These are phyloP conservation scores for Tychaedon coryphoeus DNA, from an alignment of 2,113 vertebrate species.

Conservation along the genomic window DNA sequence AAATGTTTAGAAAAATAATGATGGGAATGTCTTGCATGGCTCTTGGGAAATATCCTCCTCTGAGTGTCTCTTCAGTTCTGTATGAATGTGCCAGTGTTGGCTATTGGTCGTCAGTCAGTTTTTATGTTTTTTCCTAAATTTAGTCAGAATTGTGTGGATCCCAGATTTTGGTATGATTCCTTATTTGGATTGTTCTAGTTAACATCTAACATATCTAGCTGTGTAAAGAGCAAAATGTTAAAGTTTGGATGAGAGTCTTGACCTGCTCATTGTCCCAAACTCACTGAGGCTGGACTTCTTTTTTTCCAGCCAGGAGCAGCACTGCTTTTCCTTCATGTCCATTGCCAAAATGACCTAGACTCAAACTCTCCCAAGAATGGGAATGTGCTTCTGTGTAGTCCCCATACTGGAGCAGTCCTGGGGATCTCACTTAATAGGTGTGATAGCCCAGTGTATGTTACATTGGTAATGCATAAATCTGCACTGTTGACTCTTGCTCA, in stretches of 20 bases:
- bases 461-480: background rate
- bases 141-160: background rate
- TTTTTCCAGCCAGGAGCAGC: background rate
- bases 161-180: background rate
- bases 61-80: background rate
- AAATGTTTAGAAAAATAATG: background rate
- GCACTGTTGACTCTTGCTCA: background rate
- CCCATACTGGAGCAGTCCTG: background rate
- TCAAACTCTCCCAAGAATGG: background rate
- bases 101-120: background rate
- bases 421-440: background rate
- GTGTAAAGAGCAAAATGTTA: background rate
- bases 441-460: background rate
- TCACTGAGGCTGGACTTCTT: background rate
- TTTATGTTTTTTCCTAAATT: background rate
- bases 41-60: background rate
- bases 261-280: background rate
- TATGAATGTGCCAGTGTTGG: background rate
- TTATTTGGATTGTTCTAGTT: background rate
- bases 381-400: background rate
- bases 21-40: background rate
- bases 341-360: background rate
- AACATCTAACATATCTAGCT: background rate
- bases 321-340: background rate
- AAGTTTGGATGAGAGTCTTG: background rate